Evolutionary conservation across 2,888 invertebrate genomes (phyloP), one percentile per base, ranked within the genome.

Genomic region (Cheilosia vernalis): DNA sequence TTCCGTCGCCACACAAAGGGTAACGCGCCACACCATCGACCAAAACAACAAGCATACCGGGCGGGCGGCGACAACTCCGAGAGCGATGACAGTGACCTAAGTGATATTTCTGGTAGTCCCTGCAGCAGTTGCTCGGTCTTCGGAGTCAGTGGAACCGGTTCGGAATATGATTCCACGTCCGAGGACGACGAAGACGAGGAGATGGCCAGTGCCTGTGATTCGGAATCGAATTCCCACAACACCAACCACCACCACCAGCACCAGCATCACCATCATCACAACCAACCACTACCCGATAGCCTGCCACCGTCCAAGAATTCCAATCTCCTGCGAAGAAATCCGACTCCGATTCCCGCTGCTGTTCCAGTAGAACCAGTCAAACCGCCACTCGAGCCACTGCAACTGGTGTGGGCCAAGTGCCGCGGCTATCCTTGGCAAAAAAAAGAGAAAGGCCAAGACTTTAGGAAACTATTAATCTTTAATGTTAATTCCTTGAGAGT

Each of bases 371-470:
- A 88, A 55, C 87, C 89, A n/a, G 89, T 90, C 53, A 91, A 91
- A 88, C 90, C 91, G 6, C 91, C 94, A 40, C 91, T 98, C 77
- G 96, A 97, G 89, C 97, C 98, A 2, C 92, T 98, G 84, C 97
- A 98, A 91, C 94, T 98, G 56, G 98, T 99, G 2, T 99, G 98
- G 99, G 98, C 98, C 19, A 98, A 99, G 91, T 98, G 98, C 93
- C 95, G 97, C 5, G 92, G 98, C 24, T 98, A 98, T 93, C 98
- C 98, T 0, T 99, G 98, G 98, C n/a, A n/a, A 21, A 30, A 30
- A 30, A 30, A 30, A 6, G 30, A 30, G 30, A 30, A 30, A 30
- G 30, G 30, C 30, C 30, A 30, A 30, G 30, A 30, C 30, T 30
- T 30, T 30, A 30, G 4, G n/a, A n/a, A 30, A 30, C 30, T 30